phyloP scores from a whole-genome alignment of 2,888 invertebrate species.

The Drosophila peninsularis region DNA sequence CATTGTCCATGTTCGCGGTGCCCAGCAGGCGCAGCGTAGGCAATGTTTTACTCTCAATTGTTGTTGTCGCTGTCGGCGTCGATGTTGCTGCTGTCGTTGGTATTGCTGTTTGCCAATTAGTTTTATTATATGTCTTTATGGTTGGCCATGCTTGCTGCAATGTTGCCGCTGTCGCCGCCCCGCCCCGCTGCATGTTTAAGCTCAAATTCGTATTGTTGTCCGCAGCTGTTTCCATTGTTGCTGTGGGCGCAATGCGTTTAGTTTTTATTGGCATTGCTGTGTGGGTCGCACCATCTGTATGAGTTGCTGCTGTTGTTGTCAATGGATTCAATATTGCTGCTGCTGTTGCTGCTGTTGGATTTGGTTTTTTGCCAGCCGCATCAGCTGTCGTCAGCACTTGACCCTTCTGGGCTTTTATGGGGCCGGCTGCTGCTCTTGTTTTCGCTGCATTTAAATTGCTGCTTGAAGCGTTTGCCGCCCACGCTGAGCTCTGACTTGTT shows the following conservation, averaged over 20 bases:
- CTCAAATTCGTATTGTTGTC: slow-evolving; percentile 8
- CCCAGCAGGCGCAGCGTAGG: slow-evolving; percentile 85
- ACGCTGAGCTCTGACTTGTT: slow-evolving; percentile 6
- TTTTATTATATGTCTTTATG: slow-evolving; percentile 35
- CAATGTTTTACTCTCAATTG: slow-evolving; percentile 29
- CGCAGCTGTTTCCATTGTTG: slow-evolving; percentile 10
- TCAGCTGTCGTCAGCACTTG: background rate
- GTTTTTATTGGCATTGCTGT: slow-evolving; percentile 32
- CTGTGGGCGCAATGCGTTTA: slow-evolving; percentile 33
- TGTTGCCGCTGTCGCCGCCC: slow-evolving; percentile 1
- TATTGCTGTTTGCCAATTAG: slow-evolving; percentile 27
- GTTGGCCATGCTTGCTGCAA: slow-evolving; percentile 16
- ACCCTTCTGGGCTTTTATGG: slow-evolving; percentile 17
- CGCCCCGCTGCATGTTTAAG: slow-evolving; percentile 20
- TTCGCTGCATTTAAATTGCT: slow-evolving; percentile 44
- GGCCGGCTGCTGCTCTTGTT: background rate
- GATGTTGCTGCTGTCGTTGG: background rate
- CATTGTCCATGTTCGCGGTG: slow-evolving; percentile 10
- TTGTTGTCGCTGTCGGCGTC: slow-evolving; percentile 1
- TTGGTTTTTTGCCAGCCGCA: slow-evolving; percentile 3
- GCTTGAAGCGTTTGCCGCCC: slow-evolving; percentile 8
- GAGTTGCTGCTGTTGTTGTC: slow-evolving; percentile 17
- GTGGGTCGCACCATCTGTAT: background rate
- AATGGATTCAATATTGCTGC: slow-evolving; percentile 4
- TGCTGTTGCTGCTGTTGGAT: background rate